Base-by-base conservation (phyloP, 2,797 vertebrate species). In the Brachyalestes nurse region DNA sequence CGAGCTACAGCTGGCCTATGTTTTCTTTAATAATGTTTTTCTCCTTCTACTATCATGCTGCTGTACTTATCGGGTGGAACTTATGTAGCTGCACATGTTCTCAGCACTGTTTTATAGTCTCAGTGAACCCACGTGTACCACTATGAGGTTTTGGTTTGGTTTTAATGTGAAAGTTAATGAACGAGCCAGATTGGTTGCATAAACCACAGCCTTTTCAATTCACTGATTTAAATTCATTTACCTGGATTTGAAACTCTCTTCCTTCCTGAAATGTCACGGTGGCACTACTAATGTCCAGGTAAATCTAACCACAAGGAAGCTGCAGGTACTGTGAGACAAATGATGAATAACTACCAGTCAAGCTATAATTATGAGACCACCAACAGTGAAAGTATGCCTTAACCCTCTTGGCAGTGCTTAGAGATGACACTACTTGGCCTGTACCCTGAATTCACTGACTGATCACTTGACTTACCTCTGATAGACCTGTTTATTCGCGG, bases 71-170 rank as follows among this genome's bases (percentile, higher is more conserved):
- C 69, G 80, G 62, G 9, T 55, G 13, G 58, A 73, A 61, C 58
- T 82, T 79, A 83, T 87, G 89, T 87, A 89, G 86, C 86, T 90
- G 89, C 88, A 86, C 89, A 51, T 90, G 85, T 86, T 75, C 14
- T 75, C 9, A 61, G 58, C 38, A 45, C 55, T 60, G 19, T 23
- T 45, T 69, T 81, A 40, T 77, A 28, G 67, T 25, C 47, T 16
- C 6, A 6, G 6, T 21, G 65, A 42, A 67, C 10, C 2, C n/a
- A 21, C 21, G 12, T 45, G 10, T 69, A 47, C 65, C n/a, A 49
- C 25, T 16, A 45, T 34, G 3, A 53, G 28, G 5, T 64, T 13
- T 38, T 28, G 28, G 38, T 75, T 76, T 71, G 42, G 21, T 42
- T 25, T 75, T 21, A 53, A 55, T 70, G 72, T 70, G 57, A 2